Conservation (phyloP, 1,140 invertebrate species). For the Adelges cooleyi region DNA sequence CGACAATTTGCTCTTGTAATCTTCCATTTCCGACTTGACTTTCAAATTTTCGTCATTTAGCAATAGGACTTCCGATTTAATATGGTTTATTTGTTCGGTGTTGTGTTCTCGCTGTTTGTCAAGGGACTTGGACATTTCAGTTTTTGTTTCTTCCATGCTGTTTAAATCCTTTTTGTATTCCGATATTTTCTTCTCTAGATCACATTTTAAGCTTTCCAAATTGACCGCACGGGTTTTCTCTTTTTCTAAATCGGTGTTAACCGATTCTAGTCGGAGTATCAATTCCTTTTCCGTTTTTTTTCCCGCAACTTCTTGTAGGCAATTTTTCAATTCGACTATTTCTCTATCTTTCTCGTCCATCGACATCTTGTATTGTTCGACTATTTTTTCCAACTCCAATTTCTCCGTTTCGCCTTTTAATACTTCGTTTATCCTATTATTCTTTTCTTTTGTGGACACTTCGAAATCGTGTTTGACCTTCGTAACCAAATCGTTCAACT, state of each 20-base stretch:
- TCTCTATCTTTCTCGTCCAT: not conserved
- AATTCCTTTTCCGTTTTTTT: slow-evolving; percentile 13
- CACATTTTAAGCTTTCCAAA: slow-evolving; percentile 1
- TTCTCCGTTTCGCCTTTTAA: not conserved
- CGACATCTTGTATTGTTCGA: not conserved
- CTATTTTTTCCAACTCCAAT: not conserved
- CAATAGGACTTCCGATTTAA: not conserved
- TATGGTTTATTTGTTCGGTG: not conserved
- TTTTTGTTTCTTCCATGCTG: not conserved
- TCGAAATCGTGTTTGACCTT: not conserved
- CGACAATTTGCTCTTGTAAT: not conserved
- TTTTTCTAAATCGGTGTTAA: not conserved
- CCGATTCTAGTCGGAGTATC: not conserved
- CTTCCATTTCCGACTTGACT: not conserved
- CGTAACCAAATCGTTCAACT: not conserved
- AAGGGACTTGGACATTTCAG: not conserved
- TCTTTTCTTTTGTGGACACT: not conserved
- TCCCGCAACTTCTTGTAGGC: not conserved
- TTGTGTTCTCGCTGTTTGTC: not conserved
- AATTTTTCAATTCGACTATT: not conserved
- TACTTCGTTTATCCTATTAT: not conserved
- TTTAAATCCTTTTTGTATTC: not conserved
- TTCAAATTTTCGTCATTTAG: not conserved
- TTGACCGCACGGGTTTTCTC: not conserved
- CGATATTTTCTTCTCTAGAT: not conserved